Percentiles rank a stretch among this genome's conserved stretches.
Evolutionary conservation across 2,888 invertebrate genomes (phyloP).

Genomic region (Philereme vetulata): DNA sequence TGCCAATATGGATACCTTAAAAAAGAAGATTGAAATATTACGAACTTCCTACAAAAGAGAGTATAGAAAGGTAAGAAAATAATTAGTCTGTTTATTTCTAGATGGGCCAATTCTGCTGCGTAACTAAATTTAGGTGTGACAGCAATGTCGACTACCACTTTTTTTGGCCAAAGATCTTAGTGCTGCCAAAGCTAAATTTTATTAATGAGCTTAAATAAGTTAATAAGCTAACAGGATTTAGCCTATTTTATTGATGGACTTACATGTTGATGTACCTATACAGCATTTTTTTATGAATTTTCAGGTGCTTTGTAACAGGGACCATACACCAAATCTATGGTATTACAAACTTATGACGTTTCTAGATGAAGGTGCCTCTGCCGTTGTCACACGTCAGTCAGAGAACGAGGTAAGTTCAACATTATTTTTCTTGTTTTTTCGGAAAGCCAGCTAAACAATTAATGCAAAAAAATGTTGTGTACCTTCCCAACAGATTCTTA

Average conservation of each 20-base stretch:
- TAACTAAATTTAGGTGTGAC: no score
- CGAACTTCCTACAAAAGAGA: slow-evolving; percentile 38
- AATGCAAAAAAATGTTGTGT: neutral
- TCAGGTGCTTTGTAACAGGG: slow-evolving; percentile 5
- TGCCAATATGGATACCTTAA: slow-evolving; percentile 29
- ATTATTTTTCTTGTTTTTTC: no score
- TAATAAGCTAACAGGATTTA: no score
- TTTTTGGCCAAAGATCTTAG: no score
- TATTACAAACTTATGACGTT: slow-evolving; percentile 36
- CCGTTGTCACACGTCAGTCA: neutral
- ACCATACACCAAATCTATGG: slow-evolving; percentile 28
- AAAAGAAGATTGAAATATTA: slow-evolving; percentile 39
- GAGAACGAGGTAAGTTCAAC: neutral
- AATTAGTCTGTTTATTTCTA: no score
- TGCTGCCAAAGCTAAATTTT: no score
- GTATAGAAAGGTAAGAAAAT: slow-evolving; percentile 37
- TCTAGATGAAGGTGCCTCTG: slow-evolving; percentile 19
- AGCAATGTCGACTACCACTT: no score
- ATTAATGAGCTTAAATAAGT: no score
- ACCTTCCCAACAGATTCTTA: no score
- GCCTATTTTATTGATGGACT: no score
- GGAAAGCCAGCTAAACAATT: no score
- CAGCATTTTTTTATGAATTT: neutral
- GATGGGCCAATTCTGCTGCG: no score
- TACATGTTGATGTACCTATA: neutral